Evolutionary conservation across 2,113 vertebrate genomes (phyloP).

Genomic region (Heptranchias perlo): DNA sequence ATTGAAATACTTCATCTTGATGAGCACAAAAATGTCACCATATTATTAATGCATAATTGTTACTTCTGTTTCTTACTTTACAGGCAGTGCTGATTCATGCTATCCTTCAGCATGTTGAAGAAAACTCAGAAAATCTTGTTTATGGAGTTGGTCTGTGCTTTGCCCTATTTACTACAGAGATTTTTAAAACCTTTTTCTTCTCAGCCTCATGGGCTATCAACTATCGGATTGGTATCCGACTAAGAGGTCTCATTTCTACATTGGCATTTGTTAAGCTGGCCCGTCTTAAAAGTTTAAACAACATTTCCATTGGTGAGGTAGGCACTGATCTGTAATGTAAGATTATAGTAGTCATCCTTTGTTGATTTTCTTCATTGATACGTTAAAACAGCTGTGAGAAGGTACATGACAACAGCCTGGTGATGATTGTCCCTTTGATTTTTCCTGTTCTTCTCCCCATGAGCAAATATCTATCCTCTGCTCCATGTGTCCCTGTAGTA

Average conservation of each 20-base stretch:
- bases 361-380: neutral
- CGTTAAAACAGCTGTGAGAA: neutral
- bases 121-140: constrained; percentile 34
- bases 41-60: neutral
- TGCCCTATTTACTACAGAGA: constrained; percentile 59
- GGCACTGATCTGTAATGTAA: neutral
- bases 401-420: neutral
- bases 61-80: constrained; percentile 36
- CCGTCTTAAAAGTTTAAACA: constrained; percentile 54
- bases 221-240: constrained; percentile 59
- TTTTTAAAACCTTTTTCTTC: constrained; percentile 57
- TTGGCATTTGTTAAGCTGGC: constrained; percentile 64
- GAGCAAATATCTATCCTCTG: neutral
- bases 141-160: constrained; percentile 58
- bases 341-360: neutral
- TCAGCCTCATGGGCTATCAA: constrained; percentile 65
- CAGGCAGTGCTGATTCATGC: constrained; percentile 62
- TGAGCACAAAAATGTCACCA: neutral
- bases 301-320: constrained; percentile 55
- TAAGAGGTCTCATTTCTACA: constrained; percentile 62
- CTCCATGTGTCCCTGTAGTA: neutral
- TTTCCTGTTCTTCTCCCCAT: neutral
- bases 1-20: neutral
- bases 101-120: constrained; percentile 56
- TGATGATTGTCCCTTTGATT: neutral